Conservation (phyloP, 1,140 invertebrate genomes). For the Eubasilissa regina region DNA sequence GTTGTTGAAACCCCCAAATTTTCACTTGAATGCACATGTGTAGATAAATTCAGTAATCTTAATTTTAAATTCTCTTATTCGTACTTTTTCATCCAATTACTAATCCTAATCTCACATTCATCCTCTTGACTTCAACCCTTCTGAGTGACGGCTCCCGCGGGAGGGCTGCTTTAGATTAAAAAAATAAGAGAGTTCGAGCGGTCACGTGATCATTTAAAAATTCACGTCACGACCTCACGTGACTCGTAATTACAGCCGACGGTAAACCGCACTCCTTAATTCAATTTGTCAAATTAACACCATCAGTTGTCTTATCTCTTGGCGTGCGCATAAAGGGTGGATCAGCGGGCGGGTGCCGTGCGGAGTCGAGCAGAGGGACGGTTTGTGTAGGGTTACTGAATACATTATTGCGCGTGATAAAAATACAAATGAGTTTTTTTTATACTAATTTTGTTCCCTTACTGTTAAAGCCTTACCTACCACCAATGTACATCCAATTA, state of each 20-base stretch:
- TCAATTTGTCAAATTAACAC: conserved; percentile 60
- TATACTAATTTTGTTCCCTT: no score
- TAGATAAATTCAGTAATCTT: no score
- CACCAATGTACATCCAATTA: no score
- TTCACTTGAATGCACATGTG: no score
- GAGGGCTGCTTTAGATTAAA: background rate
- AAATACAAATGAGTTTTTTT: no score
- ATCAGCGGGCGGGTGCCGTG: conserved; percentile 3
- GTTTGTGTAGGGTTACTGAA: background rate
- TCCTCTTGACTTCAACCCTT: no score
- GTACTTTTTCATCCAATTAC: no score
- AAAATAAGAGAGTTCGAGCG: background rate
- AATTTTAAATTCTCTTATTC: no score
- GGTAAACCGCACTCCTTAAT: conserved; percentile 54
- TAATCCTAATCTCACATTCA: no score
- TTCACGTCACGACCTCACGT: conserved; percentile 49
- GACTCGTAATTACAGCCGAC: conserved; percentile 47
- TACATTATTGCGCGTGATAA: conserved; percentile 1
- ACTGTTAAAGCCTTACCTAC: no score
- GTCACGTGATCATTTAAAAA: conserved; percentile 50
- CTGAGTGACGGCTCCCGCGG: no score
- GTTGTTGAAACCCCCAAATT: no score
- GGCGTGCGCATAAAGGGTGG: conserved; percentile 24
- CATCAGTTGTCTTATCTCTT: conserved; percentile 53
- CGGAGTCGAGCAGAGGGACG: background rate